These are phyloP conservation scores for Oithona nana DNA, from an alignment of 2,888 invertebrate genomes.

Conservation along the genomic window DNA sequence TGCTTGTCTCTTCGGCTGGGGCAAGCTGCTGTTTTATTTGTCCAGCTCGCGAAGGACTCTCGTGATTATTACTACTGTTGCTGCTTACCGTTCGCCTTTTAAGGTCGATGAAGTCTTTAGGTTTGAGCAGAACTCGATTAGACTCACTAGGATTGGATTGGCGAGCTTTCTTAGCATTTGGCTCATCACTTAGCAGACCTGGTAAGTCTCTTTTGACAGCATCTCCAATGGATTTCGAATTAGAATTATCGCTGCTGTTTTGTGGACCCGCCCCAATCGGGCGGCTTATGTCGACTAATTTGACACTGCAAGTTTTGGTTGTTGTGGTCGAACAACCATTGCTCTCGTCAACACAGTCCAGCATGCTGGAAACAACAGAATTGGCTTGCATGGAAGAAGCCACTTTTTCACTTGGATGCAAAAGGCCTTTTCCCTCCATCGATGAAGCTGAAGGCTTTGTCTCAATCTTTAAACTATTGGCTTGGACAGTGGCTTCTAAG, in stretches of 20 bases:
- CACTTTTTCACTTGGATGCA: too few species aligned
- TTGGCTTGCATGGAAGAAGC: background rate
- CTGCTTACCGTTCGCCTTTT: background rate
- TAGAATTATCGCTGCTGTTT: background rate
- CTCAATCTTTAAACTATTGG: too few species aligned
- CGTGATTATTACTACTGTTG: background rate
- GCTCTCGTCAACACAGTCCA: background rate
- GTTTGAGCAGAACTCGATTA: background rate
- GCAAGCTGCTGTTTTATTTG: background rate
- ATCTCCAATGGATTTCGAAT: background rate
- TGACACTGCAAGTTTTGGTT: conserved; percentile 15
- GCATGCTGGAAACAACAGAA: background rate
- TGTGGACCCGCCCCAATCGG: background rate
- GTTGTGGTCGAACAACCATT: background rate
- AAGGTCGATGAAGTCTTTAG: background rate
- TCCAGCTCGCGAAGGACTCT: background rate
- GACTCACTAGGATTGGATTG: background rate
- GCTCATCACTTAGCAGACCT: background rate
- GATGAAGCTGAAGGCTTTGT: too few species aligned
- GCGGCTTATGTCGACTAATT: conserved; percentile 7
- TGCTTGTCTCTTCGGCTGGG: background rate
- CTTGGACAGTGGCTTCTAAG: too few species aligned
- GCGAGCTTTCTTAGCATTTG: background rate
- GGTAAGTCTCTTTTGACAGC: background rate
- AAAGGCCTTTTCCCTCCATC: too few species aligned